Percentiles rank a stretch among this genome's conserved stretches.
Conservation (phyloP, 2,888 invertebrate genomes). For the Mayetiola destructor region DNA sequence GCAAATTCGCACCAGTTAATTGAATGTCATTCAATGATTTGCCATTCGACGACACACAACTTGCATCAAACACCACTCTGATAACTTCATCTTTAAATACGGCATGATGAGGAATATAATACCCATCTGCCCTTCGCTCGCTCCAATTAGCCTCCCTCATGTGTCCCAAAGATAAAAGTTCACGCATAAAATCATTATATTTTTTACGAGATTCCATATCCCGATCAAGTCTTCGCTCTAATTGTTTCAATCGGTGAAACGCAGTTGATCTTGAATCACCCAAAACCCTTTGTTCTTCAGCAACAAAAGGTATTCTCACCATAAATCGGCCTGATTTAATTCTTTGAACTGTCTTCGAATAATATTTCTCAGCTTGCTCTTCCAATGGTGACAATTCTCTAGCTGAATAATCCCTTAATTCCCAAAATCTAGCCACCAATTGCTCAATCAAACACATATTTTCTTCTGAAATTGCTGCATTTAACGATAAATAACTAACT, state of each 20-base stretch:
- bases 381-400: not conserved
- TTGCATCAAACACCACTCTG: not conserved
- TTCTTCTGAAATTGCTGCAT: not conserved
- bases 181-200: not conserved
- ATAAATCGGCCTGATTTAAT: not conserved
- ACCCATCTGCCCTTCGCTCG: not conserved
- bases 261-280: not conserved
- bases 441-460: not conserved
- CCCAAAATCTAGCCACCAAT: not conserved
- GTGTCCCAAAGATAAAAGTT: not conserved
- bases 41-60: not conserved
- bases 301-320: not conserved
- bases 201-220: not conserved
- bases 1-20: slow-evolving; percentile 15
- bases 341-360: not conserved
- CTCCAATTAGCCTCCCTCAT: not conserved
- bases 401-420: not conserved
- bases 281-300: not conserved
- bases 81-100: not conserved
- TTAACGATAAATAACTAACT: not conserved
- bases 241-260: not conserved
- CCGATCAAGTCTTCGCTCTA: not conserved
- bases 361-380: not conserved
- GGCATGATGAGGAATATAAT: slow-evolving; percentile 1
- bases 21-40: slow-evolving; percentile 15